These are phyloP conservation scores for Probosciger aterrimus DNA, from an alignment of 2,113 vertebrate genomes.

Conservation along the genomic window DNA sequence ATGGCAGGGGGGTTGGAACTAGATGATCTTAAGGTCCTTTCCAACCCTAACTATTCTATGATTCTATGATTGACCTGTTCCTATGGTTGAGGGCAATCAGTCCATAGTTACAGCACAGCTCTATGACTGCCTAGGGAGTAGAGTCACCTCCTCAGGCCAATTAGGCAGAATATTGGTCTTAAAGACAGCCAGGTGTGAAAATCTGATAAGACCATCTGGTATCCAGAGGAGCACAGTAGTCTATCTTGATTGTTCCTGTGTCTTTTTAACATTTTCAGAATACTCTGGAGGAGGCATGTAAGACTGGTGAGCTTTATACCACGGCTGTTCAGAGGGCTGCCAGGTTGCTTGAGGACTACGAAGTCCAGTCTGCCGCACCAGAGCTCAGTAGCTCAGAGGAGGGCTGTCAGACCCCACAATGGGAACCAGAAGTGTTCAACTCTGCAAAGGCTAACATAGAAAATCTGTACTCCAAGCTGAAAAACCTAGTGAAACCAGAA, in stretches of 20 bases:
- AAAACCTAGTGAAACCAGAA: conserved; percentile 60
- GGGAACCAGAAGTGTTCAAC: conserved; percentile 74
- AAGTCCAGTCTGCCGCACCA: conserved; percentile 55
- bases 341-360: conserved; percentile 60
- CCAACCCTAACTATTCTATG: no score
- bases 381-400: conserved; percentile 36
- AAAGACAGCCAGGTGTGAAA: not conserved
- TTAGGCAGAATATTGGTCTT: not conserved
- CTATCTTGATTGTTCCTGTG: not conserved
- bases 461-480: conserved; percentile 58
- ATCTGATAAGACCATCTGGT: not conserved
- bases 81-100: not conserved
- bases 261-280: conserved; percentile 66
- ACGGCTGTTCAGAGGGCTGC: conserved; percentile 52
- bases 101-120: not conserved
- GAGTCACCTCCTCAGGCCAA: not conserved
- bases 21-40: no score
- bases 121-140: not conserved
- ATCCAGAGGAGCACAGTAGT: not conserved
- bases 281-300: conserved; percentile 65
- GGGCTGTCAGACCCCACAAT: conserved; percentile 12
- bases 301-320: conserved; percentile 67
- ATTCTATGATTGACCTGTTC: not conserved
- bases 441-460: conserved; percentile 68
- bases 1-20: no score